phyloP scores from a whole-genome alignment of 2,113 vertebrate genomes.

The Siphamia tubifer region DNA sequence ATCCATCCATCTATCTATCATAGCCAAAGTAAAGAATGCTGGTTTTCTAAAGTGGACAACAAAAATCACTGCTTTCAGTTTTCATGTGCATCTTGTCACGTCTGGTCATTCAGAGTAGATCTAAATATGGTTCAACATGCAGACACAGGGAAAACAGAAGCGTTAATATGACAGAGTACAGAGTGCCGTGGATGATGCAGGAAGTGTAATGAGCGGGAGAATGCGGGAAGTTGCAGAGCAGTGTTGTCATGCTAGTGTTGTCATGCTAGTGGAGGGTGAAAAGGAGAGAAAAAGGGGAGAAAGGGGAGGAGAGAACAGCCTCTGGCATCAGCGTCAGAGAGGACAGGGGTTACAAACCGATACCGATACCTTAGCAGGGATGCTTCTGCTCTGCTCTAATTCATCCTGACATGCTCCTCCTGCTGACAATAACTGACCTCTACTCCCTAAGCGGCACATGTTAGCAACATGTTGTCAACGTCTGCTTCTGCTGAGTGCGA shows the following conservation, averaged over 20 bases:
- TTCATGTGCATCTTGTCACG: too few species aligned
- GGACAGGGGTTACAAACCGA: constrained; percentile 78
- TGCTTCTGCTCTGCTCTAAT: not conserved
- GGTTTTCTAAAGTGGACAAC: too few species aligned
- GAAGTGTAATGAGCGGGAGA: not conserved
- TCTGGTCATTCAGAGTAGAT: not conserved
- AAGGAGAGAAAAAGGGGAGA: constrained; percentile 72
- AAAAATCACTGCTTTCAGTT: too few species aligned
- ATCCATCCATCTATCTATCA: too few species aligned
- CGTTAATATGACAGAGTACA: not conserved
- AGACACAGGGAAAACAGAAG: not conserved
- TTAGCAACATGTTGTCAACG: constrained; percentile 7
- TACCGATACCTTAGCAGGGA: not conserved
- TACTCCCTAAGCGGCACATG: not conserved
- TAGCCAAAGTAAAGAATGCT: too few species aligned
- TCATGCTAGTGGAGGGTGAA: too few species aligned
- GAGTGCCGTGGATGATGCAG: not conserved
- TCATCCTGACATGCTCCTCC: constrained; percentile 11
- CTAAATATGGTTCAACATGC: not conserved
- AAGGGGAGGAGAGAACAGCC: constrained; percentile 84
- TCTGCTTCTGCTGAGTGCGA: not conserved
- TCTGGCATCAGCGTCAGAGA: constrained; percentile 99
- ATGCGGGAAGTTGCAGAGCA: constrained; percentile 22
- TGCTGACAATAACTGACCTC: not conserved
- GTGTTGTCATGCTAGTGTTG: constrained; percentile 61